These are phyloP conservation scores for Melikaiella ostensackeni DNA, from an alignment of 2,888 invertebrate species.

Conservation along the genomic window DNA sequence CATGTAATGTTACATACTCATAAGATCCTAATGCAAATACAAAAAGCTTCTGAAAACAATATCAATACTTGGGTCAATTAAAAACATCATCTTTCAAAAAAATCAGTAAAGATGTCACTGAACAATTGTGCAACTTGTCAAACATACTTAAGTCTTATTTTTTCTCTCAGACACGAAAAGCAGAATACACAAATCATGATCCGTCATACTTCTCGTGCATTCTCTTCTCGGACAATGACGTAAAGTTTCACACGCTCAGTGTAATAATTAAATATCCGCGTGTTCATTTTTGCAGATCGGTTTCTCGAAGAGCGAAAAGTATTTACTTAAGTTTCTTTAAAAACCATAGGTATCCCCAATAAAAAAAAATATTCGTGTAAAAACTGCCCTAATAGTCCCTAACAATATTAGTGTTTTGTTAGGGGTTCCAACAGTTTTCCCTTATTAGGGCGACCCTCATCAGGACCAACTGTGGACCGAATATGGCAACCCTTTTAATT, in stretches of 20 bases:
- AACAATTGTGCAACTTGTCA: conserved; percentile 19
- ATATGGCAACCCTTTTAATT: no score
- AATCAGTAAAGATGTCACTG: conserved; percentile 15
- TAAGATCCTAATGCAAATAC: no score
- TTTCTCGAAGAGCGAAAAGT: neutral
- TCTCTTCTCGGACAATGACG: conserved; percentile 55
- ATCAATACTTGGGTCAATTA: no score
- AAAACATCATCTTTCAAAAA: no score
- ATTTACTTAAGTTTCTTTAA: neutral
- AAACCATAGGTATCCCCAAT: neutral
- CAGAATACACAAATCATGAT: conserved; percentile 53
- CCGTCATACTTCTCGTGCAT: conserved; percentile 54
- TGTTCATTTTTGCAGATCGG: neutral
- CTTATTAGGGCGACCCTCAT: no score
- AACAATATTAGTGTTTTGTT: no score
- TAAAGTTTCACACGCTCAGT: conserved; percentile 56
- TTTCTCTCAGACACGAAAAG: conserved; percentile 49
- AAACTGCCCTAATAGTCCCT: no score
- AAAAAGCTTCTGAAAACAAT: no score
- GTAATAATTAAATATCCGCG: conserved; percentile 25
- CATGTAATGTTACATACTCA: no score
- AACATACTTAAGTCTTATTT: conserved; percentile 45
- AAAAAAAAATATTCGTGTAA: no score
- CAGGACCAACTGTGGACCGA: no score
- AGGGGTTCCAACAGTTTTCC: no score